A percentile compares a stretch with the other conserved stretches of the same genome.
phyloP scores from a whole-genome alignment of 2,113 vertebrate species.

The Isurus oxyrinchus region DNA sequence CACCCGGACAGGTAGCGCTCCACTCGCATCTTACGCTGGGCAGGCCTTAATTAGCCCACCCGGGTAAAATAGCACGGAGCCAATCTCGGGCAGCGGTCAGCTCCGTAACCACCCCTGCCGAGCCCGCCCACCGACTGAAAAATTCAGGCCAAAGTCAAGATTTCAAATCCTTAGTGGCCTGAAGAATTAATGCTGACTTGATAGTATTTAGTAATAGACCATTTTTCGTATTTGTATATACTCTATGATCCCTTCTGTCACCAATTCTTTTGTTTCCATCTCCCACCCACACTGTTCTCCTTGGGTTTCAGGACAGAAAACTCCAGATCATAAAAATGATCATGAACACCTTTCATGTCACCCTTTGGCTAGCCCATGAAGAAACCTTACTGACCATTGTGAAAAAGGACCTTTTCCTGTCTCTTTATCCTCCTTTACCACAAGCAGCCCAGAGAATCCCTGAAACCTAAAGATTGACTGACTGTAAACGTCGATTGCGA shows the following conservation, averaged over 20 bases:
- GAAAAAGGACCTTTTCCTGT: neutral
- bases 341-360: neutral
- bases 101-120: no score
- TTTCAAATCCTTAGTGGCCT: neutral
- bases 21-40: no score
- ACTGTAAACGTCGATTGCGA: neutral
- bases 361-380: neutral
- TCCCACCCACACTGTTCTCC: neutral
- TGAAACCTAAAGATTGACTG: neutral
- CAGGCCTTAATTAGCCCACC: no score
- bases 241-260: neutral
- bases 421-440: neutral
- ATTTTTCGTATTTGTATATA: neutral
- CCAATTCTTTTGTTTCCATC: neutral
- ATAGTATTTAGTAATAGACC: neutral
- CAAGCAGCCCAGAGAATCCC: neutral
- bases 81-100: no score
- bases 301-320: neutral
- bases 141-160: neutral
- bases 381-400: neutral
- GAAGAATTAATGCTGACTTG: neutral
- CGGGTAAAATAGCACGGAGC: no score
- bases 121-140: no score
- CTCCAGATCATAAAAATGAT: neutral
- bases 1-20: no score